Evolutionary conservation across 2,113 vertebrate species (phyloP), one percentile per base, ranked within the genome.

Genomic region (Gymnarchus niloticus): DNA sequence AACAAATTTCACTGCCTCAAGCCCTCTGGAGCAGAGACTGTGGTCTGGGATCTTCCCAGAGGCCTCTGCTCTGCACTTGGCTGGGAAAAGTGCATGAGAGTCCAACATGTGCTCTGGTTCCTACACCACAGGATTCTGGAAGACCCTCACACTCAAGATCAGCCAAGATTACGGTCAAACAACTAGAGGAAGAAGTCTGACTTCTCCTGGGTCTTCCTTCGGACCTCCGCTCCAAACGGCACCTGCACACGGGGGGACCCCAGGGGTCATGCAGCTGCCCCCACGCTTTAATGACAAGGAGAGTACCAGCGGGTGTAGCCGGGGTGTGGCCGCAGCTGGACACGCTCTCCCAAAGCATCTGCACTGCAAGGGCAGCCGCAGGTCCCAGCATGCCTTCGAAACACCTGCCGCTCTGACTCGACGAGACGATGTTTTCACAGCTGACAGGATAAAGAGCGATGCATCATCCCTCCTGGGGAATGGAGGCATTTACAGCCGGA

Each of bases 391-490:
- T 37, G 51, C 23, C 49, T 28, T 17, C 56, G 9, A 21, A 65
- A 12, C 10, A 28, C 59, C 61, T 4, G 28, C 28, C 10, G 12
- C 54, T 57, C 21, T 59, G 57, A 69, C 44, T 8, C 83, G 25
- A 7, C 3, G 19, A 73, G 28, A 84, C 23, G 57, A 84, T 84
- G 59, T 84, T 84, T 52, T 84, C 83, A 84, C 48, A 84, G 83
- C 83, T 73, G 83, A 65, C 6, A 33, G 59, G 46, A 73, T 54
- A 9, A 3, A 52, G 28, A 52, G 83, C 73, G 14, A 46, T 28
- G 5, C 80, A 33, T 49, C 80, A 28, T 21, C 37, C 21, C 80
- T 54, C 25, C 80, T 56, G 80, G 80, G 49, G 41, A 48, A 44
- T 56, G 5, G 37, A 23, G 14, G n/a, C 19, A n/a, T 17, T 37